phyloP scores from a whole-genome alignment of 1,140 invertebrate genomes.

The Brachionus manjavacas region DNA sequence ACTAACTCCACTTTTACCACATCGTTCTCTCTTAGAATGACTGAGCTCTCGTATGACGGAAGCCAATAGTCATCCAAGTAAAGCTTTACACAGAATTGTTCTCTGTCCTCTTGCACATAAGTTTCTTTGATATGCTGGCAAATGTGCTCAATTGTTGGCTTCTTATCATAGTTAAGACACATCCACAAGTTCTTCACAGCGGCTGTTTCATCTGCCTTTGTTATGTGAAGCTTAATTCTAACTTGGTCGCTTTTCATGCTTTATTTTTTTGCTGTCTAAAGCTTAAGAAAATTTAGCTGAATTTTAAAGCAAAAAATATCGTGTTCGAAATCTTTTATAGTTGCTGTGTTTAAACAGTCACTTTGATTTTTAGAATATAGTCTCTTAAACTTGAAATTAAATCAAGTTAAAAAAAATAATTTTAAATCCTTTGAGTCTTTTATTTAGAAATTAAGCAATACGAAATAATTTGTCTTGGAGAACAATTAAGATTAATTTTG shows the following conservation, averaged over 20 bases:
- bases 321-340: background rate
- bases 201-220: background rate
- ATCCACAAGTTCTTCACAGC: constrained; percentile 35
- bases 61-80: constrained; percentile 36
- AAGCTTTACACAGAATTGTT: background rate
- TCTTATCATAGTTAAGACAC: constrained; percentile 36
- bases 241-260: constrained; percentile 31
- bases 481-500: background rate
- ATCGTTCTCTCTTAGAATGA: constrained; percentile 12
- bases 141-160: constrained; percentile 30
- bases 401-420: background rate
- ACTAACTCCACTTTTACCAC: background rate
- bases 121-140: background rate
- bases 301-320: background rate
- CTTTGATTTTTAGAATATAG: background rate
- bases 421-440: background rate
- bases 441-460: background rate
- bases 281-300: background rate
- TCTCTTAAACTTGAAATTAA: background rate
- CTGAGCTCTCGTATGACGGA: constrained; percentile 21
- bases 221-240: constrained; percentile 24
- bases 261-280: background rate
- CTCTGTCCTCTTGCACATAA: background rate
- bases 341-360: background rate
- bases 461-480: background rate